phyloP scores from a whole-genome alignment of 2,113 vertebrate genomes.

The Aplodontia rufa region DNA sequence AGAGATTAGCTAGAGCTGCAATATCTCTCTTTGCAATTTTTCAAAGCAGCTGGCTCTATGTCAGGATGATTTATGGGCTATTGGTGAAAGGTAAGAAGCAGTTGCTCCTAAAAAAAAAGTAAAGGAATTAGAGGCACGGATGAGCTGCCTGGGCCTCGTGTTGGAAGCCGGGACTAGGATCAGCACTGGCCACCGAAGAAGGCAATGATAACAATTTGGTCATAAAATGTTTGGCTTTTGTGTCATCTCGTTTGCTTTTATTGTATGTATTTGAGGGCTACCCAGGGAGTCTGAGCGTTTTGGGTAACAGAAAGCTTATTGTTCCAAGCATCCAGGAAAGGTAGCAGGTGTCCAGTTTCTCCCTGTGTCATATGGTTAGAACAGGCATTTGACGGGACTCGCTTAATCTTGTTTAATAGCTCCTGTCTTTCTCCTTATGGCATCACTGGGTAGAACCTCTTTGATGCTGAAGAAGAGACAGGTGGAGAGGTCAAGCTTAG shows the following conservation, averaged over 20 bases:
- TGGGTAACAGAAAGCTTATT: not conserved
- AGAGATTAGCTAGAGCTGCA: not conserved
- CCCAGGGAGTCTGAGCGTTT: not conserved
- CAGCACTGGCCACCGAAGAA: not conserved
- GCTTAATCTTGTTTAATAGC: not conserved
- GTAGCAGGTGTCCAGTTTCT: not conserved
- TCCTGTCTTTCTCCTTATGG: not conserved
- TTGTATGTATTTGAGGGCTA: not conserved
- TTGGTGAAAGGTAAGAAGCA: not conserved
- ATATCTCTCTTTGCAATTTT: not conserved
- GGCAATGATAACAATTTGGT: rapidly evolving
- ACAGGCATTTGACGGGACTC: not conserved
- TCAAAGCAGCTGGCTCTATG: not conserved
- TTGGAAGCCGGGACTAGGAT: not conserved
- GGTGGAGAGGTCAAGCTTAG: not conserved
- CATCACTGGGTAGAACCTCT: not conserved
- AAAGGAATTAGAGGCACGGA: rapidly evolving
- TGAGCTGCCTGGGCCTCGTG: not conserved
- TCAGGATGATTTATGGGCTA: not conserved
- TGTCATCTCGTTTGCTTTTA: not conserved
- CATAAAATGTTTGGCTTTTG: not conserved
- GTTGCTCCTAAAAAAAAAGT: not conserved
- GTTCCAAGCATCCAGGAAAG: not conserved
- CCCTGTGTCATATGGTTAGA: not conserved
- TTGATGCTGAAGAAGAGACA: not conserved